Percentiles rank a stretch among this genome's conserved stretches.
Conservation (phyloP, 2,113 vertebrate species). For the Caracal caracal region DNA sequence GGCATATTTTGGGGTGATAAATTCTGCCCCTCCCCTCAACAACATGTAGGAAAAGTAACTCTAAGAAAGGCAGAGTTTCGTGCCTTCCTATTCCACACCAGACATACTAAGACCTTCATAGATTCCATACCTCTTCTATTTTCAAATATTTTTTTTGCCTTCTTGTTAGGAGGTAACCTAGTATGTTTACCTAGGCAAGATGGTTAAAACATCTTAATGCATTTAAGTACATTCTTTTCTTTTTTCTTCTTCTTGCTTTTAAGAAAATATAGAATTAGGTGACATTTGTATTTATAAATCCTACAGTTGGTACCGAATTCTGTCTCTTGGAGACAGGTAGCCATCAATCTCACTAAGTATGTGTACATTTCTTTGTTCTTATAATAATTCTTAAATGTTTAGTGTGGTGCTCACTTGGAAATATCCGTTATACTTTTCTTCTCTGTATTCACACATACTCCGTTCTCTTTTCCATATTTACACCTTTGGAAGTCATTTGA, state of each 20-base stretch:
- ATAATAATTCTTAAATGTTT: background rate
- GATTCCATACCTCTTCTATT: background rate
- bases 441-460: background rate
- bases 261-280: background rate
- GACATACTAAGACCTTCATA: background rate
- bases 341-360: background rate
- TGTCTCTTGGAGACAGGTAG: background rate
- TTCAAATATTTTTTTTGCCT: background rate
- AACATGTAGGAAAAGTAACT: background rate
- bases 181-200: background rate
- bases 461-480: background rate
- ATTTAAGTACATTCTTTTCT: background rate
- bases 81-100: background rate
- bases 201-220: background rate
- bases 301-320: background rate
- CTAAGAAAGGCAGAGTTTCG: background rate
- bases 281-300: background rate
- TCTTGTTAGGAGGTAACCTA: background rate
- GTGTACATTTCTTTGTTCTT: background rate
- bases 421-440: background rate
- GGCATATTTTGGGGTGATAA: background rate
- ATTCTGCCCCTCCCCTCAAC: background rate
- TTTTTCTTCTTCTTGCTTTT: background rate
- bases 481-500: background rate
- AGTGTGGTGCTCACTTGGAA: background rate